Evolutionary conservation across 2,888 invertebrate species (phyloP).

Genomic region (Heliconius ethilla): DNA sequence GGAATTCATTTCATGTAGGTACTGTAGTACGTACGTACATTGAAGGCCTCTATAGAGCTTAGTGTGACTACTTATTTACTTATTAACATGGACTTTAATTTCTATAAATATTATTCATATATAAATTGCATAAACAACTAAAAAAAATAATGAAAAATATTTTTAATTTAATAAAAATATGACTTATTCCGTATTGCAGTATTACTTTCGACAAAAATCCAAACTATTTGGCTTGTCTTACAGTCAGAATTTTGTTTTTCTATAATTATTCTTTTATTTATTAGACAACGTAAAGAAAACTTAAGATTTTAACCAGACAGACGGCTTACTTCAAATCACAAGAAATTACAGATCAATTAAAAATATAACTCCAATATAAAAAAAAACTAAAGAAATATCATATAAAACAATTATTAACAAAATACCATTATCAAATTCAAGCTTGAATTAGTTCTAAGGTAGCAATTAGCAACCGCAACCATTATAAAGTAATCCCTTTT

Average conservation of each 20-base stretch:
- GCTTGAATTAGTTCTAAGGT: slow-evolving; percentile 18
- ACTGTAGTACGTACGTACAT: slow-evolving; percentile 32
- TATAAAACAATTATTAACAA: not conserved
- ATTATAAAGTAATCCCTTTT: slow-evolving; percentile 67
- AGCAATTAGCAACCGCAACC: slow-evolving; percentile 61
- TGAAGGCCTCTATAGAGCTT: slow-evolving; percentile 41
- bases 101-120: not conserved
- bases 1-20: slow-evolving; percentile 42
- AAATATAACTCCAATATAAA: not conserved
- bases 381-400: not conserved
- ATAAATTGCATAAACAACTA: no score
- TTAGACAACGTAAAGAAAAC: no score
- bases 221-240: no score
- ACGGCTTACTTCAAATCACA: not conserved
- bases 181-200: no score
- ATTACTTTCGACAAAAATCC: no score
- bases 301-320: no score
- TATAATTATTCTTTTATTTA: no score
- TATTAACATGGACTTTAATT: slow-evolving; percentile 24
- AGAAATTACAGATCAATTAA: not conserved
- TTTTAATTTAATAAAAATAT: no score
- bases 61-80: not conserved
- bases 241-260: no score
- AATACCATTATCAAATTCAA: slow-evolving; percentile 6
- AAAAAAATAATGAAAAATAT: no score